Evolutionary conservation across 2,797 vertebrate genomes (phyloP), one percentile per base, ranked within the genome.

Genomic region (Labeo calbasu): DNA sequence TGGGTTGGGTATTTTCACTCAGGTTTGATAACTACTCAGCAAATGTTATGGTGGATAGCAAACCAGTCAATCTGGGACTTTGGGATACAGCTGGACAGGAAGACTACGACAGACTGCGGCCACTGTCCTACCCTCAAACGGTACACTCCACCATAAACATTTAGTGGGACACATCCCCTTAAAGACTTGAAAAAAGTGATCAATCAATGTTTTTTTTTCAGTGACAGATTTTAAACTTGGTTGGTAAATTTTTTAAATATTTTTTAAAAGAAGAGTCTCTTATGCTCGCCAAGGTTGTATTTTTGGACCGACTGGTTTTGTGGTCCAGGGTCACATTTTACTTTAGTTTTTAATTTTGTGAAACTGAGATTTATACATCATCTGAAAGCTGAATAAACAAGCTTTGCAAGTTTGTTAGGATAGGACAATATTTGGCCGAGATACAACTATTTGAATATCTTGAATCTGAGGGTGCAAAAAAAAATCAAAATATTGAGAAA

Each of bases 11-110:
- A 14, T 68, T 55, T 32, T 77, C 40, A 5, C 17, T 43, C 90
- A 97, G 96, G 84, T 97, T 97, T 36, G 96, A 97, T 92, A 97
- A 97, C 92, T 97, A 97, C 83, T 97, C 96, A 0, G 96, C 96
- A 88, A 97, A 97, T 0, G 96, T 97, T 87, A 97, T 97, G 96
- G 96, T 97, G 90, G 96, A 97, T 92, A 96, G 96, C 92, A 97
- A 97, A 87, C 96, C 96, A 3, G 96, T 97, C 85, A 97, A 97
- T 86, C 91, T 97, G 92, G 96, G 96, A 0, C 93, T 97, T 0
- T 97, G 96, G 96, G 96, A 97, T 90, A 97, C 96, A 1, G 96
- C 96, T 0, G 96, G 96, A 80, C 96, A 97, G 88, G 96, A 97
- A 65, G 96, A 97, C 87, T 97, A 97, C 0, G 96, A 97, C 92